A percentile compares a stretch with the other conserved stretches of the same genome.
Evolutionary conservation across 2,113 vertebrate genomes (phyloP).

Genomic region (Micronycteris hirsuta): DNA sequence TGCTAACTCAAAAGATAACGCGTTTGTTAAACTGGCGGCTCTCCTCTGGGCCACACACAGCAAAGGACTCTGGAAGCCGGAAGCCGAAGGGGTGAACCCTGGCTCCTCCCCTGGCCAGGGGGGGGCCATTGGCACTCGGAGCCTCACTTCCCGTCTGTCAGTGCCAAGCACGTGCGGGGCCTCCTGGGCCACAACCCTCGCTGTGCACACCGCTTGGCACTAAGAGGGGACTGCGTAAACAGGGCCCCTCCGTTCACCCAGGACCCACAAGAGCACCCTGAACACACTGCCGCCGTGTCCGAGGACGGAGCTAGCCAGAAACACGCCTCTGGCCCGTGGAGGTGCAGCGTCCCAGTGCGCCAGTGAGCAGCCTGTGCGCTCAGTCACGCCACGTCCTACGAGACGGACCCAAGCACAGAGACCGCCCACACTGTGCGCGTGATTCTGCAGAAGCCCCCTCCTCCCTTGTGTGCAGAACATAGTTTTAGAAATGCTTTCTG

Average conservation of each 20-base stretch:
- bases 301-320: background rate
- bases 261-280: too few species aligned
- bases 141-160: background rate
- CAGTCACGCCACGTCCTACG: accelerated
- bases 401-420: accelerated
- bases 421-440: accelerated
- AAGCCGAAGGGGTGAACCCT: background rate
- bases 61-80: background rate
- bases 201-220: background rate
- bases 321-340: accelerated
- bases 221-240: accelerated
- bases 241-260: background rate
- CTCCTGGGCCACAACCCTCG: background rate
- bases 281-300: background rate
- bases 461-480: background rate
- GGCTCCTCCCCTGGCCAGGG: background rate
- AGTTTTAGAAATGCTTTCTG: background rate
- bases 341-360: accelerated
- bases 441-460: too few species aligned
- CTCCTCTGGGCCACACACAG: too few species aligned
- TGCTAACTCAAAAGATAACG: background rate
- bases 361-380: accelerated
- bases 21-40: accelerated
- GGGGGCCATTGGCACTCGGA: accelerated
- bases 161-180: accelerated